Evolutionary conservation across 2,888 invertebrate genomes (phyloP), one percentile per base, ranked within the genome.

Genomic region (Spisula subtruncata): DNA sequence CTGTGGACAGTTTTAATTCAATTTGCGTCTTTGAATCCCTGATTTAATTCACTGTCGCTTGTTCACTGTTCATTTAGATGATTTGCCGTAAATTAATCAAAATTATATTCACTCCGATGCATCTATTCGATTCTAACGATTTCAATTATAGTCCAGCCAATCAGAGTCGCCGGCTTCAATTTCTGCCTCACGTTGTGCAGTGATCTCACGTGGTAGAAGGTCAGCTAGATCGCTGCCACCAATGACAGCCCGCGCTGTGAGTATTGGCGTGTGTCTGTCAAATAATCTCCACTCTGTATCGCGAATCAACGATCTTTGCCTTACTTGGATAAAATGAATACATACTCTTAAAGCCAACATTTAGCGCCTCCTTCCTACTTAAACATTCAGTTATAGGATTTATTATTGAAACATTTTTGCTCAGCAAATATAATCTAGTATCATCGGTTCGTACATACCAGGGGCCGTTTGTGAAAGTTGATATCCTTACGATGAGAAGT

Each of bases 51-150:
- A 86, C 84, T 84, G 91, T 79, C 80, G 54, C 90, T 89, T 92
- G 92, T 92, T 92, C 89, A 87, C 89, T 89, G 48, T 84, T 84
- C 71, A 84, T 29, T 75, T 8, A 75, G 84, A 84, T 75, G 84
- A 71, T 84, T 84, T 71, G 71, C 75, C 48, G 48, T 84, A 85
- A 90, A 93, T 93, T 92, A 89, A 93, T 94, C 93, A 91, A 92
- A 88, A 94, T 94, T 94, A 94, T 86, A 83, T 89, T 87, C 90
- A 88, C 83, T 88, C 88, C 88, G 91, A 84, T 81, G 87, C 85
- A 84, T 89, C 88, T 66, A 48, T 89, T 84, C 82, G 81, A 81
- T 85, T 29, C 84, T 90, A 89, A 91, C 89, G 90, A 90, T 92
- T 85, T 92, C 90, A 91, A 92, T 92, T 88, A 90, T 79, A 89